Evolutionary conservation across 2,113 vertebrate genomes (phyloP).

Genomic region (Indicator indicator): DNA sequence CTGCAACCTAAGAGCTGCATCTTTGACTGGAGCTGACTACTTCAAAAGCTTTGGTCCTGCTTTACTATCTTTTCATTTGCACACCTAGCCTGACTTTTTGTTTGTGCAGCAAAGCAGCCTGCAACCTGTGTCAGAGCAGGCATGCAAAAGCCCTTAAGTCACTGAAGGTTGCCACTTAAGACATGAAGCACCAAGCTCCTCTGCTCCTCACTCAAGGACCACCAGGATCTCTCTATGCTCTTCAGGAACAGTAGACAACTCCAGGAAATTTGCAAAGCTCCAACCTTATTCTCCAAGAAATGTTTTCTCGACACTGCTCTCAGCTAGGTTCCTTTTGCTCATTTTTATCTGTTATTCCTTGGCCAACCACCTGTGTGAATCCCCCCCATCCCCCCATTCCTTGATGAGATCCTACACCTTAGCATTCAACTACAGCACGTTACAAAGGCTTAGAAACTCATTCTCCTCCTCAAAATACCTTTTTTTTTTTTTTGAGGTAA

Average conservation of each 20-base stretch:
- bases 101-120: background rate
- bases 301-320: background rate
- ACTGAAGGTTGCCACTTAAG: background rate
- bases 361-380: background rate
- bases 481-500: background rate
- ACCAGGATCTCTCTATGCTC: background rate
- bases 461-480: background rate
- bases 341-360: background rate
- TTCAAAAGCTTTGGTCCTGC: background rate
- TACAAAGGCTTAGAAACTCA: background rate
- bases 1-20: background rate
- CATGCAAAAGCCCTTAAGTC: background rate
- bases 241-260: background rate
- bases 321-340: background rate
- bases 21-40: background rate
- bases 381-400: rapidly evolving
- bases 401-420: background rate
- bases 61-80: background rate
- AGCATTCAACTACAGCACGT: background rate
- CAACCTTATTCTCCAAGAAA: background rate
- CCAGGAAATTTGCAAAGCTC: background rate
- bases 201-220: background rate
- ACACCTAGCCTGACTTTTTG: background rate
- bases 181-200: background rate
- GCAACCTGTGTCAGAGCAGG: background rate